Percentiles rank a stretch among this genome's conserved stretches.
Evolutionary conservation across 2,113 vertebrate genomes (phyloP).

Genomic region (Xenopus borealis): DNA sequence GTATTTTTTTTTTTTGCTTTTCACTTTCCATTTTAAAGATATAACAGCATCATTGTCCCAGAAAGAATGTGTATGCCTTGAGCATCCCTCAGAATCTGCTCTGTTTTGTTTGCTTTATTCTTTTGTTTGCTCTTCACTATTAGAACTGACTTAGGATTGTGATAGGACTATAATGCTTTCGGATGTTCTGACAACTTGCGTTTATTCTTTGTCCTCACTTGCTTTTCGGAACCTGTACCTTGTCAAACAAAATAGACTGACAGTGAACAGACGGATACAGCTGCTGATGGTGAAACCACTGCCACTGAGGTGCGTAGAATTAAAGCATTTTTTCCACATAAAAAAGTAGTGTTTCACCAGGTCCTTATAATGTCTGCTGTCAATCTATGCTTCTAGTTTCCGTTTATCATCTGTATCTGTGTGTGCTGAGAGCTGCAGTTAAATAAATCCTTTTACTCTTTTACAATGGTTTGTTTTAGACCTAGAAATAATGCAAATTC

Average conservation of each 20-base stretch:
- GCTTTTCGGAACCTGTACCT: constrained; percentile 66
- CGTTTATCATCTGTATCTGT: neutral
- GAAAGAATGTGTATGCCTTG: constrained; percentile 54
- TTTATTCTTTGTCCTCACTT: constrained; percentile 79
- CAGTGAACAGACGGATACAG: constrained; percentile 92
- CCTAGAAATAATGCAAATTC: too few relatives aligned
- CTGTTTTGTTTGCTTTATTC: constrained; percentile 60
- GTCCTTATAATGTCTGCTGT: neutral
- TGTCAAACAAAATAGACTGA: constrained; percentile 79
- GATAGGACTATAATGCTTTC: constrained; percentile 5
- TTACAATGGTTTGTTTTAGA: too few relatives aligned
- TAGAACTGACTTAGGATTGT: constrained; percentile 24
- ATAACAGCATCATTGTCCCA: neutral
- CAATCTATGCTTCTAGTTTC: neutral
- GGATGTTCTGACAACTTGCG: constrained; percentile 64
- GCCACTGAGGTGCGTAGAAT: constrained; percentile 88
- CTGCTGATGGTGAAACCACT: constrained; percentile 88
- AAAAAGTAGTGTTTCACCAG: neutral
- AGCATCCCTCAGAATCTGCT: constrained; percentile 74
- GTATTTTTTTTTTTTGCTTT: neutral
- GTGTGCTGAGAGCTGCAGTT: too few relatives aligned
- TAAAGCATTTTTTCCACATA: neutral
- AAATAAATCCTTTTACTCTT: too few relatives aligned
- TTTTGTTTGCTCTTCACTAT: constrained; percentile 57
- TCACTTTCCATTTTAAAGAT: neutral